These are phyloP conservation scores for Ifrita kowaldi DNA, from an alignment of 2,113 vertebrate genomes.

Conservation along the genomic window DNA sequence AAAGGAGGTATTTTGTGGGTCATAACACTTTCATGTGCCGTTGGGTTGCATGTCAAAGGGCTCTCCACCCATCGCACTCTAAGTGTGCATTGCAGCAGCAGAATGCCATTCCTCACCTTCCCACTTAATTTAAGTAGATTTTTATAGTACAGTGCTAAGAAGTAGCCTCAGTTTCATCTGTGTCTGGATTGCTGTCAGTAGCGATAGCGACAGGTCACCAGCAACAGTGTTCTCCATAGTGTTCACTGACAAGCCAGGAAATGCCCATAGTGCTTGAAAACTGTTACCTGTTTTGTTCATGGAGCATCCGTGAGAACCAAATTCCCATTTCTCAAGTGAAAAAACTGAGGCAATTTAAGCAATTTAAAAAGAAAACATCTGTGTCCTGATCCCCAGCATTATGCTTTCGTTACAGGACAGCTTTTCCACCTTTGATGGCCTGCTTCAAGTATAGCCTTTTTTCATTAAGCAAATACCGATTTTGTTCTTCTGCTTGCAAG, in stretches of 20 bases:
- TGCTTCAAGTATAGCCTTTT: slow-evolving; percentile 42
- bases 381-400: background rate
- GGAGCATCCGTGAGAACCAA: background rate
- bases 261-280: background rate
- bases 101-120: background rate
- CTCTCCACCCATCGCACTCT: background rate
- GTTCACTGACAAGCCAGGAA: background rate
- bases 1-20: slow-evolving; percentile 31
- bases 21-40: slow-evolving; percentile 11
- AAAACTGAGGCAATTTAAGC: background rate
- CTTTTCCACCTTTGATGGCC: background rate
- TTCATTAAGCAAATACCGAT: slow-evolving; percentile 71
- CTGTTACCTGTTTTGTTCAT: background rate
- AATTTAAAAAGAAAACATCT: background rate
- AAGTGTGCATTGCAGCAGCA: background rate
- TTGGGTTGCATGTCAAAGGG: background rate
- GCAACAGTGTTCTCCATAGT: background rate
- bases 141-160: background rate
- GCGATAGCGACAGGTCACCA: background rate
- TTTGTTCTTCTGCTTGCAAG: slow-evolving; percentile 34
- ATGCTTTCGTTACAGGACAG: background rate
- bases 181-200: background rate
- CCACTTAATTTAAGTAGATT: slow-evolving; percentile 2
- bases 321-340: background rate
- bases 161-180: background rate